Base-by-base conservation (phyloP, 2,888 invertebrate species). In the Prionchulus punctatus region DNA sequence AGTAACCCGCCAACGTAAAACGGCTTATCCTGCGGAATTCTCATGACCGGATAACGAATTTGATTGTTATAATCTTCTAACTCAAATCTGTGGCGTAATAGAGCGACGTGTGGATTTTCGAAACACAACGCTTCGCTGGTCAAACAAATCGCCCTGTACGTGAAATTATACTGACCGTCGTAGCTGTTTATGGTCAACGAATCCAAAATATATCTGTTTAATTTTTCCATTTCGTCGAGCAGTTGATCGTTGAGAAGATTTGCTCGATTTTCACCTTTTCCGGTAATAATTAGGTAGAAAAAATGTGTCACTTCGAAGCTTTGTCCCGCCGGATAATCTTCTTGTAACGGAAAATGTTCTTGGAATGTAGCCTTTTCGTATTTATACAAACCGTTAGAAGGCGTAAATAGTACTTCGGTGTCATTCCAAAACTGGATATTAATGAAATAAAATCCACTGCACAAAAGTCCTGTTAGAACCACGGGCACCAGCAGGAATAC, bases 111-210 rank as follows among this genome's bases (percentile, higher is more conserved):
- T 25, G 66, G 67, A 59, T 69, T 69, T 28, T 64, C 55, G 57
- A 60, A 66, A 58, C 69, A 69, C 25, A 63, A 64, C 67, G 66
- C 65, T 26, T 67, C 65, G 55, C 62, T 66, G n/a, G 64, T 60
- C 67, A 69, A 89, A 74, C 91, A 91, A 60, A 86, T 81, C 60
- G 88, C 83, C 57, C 80, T 78, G 72, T 88, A 91, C 1, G 81
- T 3, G 78, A 75, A 61, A 79, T 36, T 36, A 12, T 49, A 26
- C 30, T n/a, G 4, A 30, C 50, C 50, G 30, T 49, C 50, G 30
- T 28, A 49, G 3, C 28, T n/a, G 4, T 12, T 15, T 7, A 49
- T 23, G 3, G 27, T 26, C 28, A 49, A 49, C 21, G 4, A 4
- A 28, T 26, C 28, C 21, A 28, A 15, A 7, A 49, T 28, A 49